A percentile compares a stretch with the other conserved stretches of the same genome.
Evolutionary conservation across 2,113 vertebrate genomes (phyloP).

Genomic region (Tachycineta bicolor): DNA sequence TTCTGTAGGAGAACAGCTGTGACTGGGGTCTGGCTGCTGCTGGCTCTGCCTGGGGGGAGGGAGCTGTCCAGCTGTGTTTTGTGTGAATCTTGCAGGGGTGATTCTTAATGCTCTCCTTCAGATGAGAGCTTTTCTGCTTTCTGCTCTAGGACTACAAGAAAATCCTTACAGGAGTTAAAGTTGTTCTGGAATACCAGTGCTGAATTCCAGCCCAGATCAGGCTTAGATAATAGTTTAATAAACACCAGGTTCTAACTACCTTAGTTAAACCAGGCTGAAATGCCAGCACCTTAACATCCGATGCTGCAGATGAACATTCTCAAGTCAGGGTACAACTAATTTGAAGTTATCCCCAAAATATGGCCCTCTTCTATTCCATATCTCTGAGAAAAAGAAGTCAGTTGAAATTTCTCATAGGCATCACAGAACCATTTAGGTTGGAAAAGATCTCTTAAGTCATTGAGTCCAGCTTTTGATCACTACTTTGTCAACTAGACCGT

Average conservation of each 20-base stretch:
- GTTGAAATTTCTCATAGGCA: not conserved
- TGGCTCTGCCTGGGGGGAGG: not conserved
- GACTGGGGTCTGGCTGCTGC: not conserved
- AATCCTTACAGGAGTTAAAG: not conserved
- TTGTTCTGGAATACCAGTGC: not conserved
- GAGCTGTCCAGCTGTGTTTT: not conserved
- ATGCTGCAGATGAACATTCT: not conserved
- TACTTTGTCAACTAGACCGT: not conserved
- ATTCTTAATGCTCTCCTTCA: not conserved
- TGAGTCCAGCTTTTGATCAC: fast-evolving
- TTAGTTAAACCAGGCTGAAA: not conserved
- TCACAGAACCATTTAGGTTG: not conserved
- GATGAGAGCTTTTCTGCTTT: not conserved
- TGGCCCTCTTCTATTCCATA: not conserved
- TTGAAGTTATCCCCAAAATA: not conserved
- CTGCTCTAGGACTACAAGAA: not conserved
- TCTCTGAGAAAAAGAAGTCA: not conserved
- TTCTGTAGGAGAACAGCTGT: not conserved
- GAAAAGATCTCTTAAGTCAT: not conserved
- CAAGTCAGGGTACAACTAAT: not conserved
- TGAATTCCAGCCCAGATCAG: not conserved
- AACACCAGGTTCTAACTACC: not conserved
- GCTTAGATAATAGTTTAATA: not conserved
- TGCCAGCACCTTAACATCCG: not conserved
- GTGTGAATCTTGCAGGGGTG: fast-evolving